Conservation (phyloP, 2,113 vertebrate species). For the Corvus moneduloides region DNA sequence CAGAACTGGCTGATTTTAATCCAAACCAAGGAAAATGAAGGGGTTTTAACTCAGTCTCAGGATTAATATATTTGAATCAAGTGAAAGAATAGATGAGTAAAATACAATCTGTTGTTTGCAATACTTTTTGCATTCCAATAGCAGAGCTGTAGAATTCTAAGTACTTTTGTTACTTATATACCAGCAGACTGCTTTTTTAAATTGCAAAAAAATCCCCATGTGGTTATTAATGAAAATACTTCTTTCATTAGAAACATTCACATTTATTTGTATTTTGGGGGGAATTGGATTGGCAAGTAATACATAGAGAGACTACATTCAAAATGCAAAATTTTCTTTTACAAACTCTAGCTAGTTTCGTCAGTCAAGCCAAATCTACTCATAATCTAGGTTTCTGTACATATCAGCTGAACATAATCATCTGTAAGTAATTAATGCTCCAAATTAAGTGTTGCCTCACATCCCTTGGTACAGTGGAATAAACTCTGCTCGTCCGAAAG, state of each 20-base stretch:
- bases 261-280: neutral
- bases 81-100: neutral
- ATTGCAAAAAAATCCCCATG: fast-evolving
- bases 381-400: neutral
- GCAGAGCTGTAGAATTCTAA: neutral
- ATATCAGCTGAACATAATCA: neutral
- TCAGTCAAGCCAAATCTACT: neutral
- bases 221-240: neutral
- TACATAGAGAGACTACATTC: neutral
- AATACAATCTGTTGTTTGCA: neutral
- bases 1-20: neutral
- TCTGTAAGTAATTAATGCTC: neutral
- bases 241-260: neutral
- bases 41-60: neutral
- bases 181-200: neutral
- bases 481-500: neutral
- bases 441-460: neutral
- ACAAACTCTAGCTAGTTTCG: neutral
- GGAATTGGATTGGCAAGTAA: neutral
- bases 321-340: neutral
- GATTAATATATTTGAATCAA: neutral
- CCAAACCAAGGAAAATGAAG: neutral
- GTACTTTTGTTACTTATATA: neutral
- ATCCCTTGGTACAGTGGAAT: neutral
- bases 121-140: neutral